Percentiles rank a stretch among this genome's conserved stretches.
phyloP scores from a whole-genome alignment of 2,888 invertebrate genomes.

The Lepidocyrtinus sp. region DNA sequence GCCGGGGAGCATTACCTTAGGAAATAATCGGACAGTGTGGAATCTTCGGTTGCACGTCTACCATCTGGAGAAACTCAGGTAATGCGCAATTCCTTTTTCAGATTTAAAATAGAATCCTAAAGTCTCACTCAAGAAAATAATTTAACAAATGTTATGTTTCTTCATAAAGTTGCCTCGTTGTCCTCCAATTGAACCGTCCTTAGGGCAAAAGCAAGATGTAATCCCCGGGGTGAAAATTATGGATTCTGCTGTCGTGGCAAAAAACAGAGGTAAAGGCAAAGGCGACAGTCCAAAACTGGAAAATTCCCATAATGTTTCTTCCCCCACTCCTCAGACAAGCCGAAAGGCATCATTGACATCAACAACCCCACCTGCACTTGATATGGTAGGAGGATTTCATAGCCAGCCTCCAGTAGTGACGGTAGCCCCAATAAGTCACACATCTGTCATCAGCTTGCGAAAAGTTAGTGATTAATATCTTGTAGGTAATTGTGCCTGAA shows the following conservation, averaged over 20 bases:
- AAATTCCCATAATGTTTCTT: background rate
- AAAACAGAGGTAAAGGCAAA: slow-evolving; percentile 2
- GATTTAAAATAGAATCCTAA: no score
- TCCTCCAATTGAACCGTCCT: slow-evolving; percentile 66
- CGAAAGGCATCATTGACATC: slow-evolving; percentile 57
- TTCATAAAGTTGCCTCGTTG: slow-evolving; percentile 66
- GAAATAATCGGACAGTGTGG: slow-evolving; percentile 88
- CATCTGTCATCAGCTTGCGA: slow-evolving; percentile 49
- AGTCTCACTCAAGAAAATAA: background rate
- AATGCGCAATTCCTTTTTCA: slow-evolving; percentile 19
- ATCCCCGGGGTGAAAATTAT: slow-evolving; percentile 29
- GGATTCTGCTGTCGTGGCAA: slow-evolving; percentile 4
- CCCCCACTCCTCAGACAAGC: background rate
- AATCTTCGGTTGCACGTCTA: slow-evolving; percentile 77
- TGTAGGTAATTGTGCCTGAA: background rate
- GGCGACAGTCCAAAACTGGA: slow-evolving; percentile 47
- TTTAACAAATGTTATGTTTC: slow-evolving; percentile 18
- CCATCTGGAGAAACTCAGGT: slow-evolving; percentile 82
- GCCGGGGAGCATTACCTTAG: slow-evolving; percentile 86
- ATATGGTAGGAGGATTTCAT: slow-evolving; percentile 32
- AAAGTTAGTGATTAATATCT: slow-evolving; percentile 47
- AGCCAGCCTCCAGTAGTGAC: slow-evolving; percentile 68
- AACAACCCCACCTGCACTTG: slow-evolving; percentile 43
- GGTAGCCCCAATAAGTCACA: slow-evolving; percentile 68
- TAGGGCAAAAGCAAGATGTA: slow-evolving; percentile 31